Evolutionary conservation across 2,113 vertebrate species (phyloP).

Genomic region (Apodemus sylvaticus): DNA sequence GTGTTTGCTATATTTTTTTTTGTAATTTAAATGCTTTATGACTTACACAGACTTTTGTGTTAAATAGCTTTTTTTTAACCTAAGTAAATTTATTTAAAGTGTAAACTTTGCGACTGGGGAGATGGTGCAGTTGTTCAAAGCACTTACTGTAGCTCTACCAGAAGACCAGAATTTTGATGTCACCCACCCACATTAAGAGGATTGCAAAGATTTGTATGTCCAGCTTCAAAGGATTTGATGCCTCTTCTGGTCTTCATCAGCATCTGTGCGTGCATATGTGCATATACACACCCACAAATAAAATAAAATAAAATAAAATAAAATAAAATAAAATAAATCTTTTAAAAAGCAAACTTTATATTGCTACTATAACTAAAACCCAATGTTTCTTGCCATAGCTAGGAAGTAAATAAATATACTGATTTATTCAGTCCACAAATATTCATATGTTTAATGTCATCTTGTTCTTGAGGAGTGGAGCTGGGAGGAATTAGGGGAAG

Average conservation of each 20-base stretch:
- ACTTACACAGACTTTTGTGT: background rate
- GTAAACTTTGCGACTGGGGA: background rate
- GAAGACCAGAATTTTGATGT: background rate
- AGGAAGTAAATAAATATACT: constrained; percentile 23
- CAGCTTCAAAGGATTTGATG: background rate
- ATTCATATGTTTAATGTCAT: background rate
- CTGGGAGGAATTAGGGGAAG: background rate
- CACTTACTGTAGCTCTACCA: background rate
- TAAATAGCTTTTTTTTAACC: background rate
- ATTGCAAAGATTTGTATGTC: background rate
- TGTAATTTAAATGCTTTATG: background rate
- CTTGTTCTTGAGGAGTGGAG: background rate
- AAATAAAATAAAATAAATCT: background rate
- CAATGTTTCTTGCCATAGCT: constrained; percentile 4
- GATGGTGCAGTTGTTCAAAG: background rate
- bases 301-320: background rate
- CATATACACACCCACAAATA: background rate
- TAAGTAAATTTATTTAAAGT: constrained; percentile 32
- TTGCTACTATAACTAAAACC: constrained; percentile 13
- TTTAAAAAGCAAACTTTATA: background rate
- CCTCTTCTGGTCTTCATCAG: background rate
- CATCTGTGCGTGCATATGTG: background rate
- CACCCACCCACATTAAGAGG: background rate
- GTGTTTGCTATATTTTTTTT: constrained; percentile 36
- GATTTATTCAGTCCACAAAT: background rate